Evolutionary conservation across 2,797 vertebrate species (phyloP).

Genomic region (Semotilus atromaculatus): DNA sequence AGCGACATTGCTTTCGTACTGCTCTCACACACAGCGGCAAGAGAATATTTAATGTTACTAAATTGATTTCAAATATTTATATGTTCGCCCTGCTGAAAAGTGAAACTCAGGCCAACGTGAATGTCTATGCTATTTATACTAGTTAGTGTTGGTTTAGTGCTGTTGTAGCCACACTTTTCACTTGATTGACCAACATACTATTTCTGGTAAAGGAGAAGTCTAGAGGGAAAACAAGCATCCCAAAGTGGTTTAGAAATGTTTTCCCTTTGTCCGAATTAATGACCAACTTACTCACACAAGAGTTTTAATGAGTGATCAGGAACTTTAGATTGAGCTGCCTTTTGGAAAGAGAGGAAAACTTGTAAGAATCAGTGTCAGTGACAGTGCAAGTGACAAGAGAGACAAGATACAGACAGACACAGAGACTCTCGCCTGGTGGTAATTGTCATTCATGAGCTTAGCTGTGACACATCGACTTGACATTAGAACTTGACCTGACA

Average conservation of each 20-base stretch:
- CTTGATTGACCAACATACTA: neutral
- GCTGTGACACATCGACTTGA: conserved; percentile 62
- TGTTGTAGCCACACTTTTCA: neutral
- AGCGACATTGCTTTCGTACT: neutral
- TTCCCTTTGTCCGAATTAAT: conserved; percentile 18
- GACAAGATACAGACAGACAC: conserved; percentile 40
- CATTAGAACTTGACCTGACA: conserved; percentile 73
- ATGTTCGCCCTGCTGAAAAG: neutral
- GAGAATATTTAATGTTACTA: neutral
- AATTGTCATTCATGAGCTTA: conserved; percentile 60
- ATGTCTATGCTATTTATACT: neutral
- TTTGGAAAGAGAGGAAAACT: neutral
- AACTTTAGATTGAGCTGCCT: conserved; percentile 6
- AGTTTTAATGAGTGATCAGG: conserved; percentile 7
- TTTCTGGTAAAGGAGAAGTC: neutral
- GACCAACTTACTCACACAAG: neutral
- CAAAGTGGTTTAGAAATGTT: neutral
- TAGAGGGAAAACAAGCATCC: neutral
- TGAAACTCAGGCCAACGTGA: no score
- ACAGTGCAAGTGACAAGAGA: conserved; percentile 38
- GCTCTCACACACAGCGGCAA: neutral
- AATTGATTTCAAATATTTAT: conserved; percentile 6
- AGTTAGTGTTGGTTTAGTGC: neutral
- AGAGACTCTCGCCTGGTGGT: conserved; percentile 42
- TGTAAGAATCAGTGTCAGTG: conserved; percentile 8